Evolutionary conservation across 2,888 invertebrate species (phyloP).

Genomic region (Caenorhabditis becei): DNA sequence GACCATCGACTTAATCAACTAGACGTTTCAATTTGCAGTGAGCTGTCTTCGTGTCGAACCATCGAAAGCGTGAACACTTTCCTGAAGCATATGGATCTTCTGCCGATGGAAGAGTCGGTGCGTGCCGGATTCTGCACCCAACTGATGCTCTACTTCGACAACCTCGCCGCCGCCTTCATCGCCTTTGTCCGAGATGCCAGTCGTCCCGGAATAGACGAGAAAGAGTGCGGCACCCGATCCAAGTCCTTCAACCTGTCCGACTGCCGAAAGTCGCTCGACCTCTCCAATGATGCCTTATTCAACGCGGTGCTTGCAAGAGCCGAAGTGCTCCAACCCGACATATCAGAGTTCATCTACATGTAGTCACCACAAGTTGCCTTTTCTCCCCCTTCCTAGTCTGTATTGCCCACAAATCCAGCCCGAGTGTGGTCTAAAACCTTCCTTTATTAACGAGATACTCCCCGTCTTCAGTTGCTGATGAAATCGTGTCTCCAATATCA

Average conservation of each 20-base stretch:
- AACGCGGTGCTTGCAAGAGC: constrained; percentile 77
- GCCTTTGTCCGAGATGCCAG: constrained; percentile 70
- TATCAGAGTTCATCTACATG: constrained; percentile 76
- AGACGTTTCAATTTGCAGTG: constrained; percentile 62
- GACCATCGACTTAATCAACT: constrained; percentile 5
- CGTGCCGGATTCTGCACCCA: constrained; percentile 75
- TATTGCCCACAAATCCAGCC: constrained; percentile 4
- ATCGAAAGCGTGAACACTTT: constrained; percentile 67
- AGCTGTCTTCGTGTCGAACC: constrained; percentile 62
- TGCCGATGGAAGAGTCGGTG: constrained; percentile 72
- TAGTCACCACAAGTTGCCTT: constrained; percentile 4
- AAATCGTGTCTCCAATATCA: constrained; percentile 7
- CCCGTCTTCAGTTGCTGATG: constrained; percentile 42
- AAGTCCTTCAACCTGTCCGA: constrained; percentile 65
- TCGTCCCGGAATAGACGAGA: constrained; percentile 64
- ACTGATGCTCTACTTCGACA: constrained; percentile 74
- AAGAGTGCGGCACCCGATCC: constrained; percentile 64
- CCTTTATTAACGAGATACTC: constrained; percentile 33
- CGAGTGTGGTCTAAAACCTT: neutral
- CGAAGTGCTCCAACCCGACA: constrained; percentile 72
- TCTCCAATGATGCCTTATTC: constrained; percentile 70
- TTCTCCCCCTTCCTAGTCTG: neutral
- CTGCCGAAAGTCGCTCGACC: constrained; percentile 69
- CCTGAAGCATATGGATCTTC: constrained; percentile 68
- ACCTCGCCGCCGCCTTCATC: constrained; percentile 73